Evolutionary conservation across 92 coral and sea anemone genomes (phyloP), one percentile per base, ranked within the genome.

Genomic region (Actinernus sp.): DNA sequence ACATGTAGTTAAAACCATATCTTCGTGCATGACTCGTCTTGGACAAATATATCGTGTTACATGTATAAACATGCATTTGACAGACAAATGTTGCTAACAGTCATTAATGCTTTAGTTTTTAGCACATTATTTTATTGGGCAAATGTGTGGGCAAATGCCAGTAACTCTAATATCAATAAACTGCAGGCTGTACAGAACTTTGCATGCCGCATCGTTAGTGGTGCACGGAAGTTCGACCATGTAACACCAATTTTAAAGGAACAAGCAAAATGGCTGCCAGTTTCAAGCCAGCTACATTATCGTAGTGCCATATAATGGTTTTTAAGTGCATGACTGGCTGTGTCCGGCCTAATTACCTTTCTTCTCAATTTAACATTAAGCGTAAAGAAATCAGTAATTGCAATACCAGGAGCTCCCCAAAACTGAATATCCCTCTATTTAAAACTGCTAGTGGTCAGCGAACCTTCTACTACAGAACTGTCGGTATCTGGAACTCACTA

Each of bases 111-210:
- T 12, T 37, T 72, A 30, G 79, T 49, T 41, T 59, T 48, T 31
- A 71, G 58, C 54, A 71, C 55, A 50, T 44, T 56, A 26, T 70
- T 24, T 55, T 30, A 70, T 70, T 70, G 55, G 4, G 41, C 78
- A 20, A 34, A 31, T 26, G 66, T n/a, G n/a, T n/a, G n/a, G n/a
- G n/a, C n/a, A n/a, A n/a, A n/a, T n/a, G n/a, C n/a, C n/a, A n/a
- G n/a, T n/a, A n/a, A n/a, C n/a, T n/a, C n/a, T n/a, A n/a, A n/a
- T n/a, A n/a, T n/a, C n/a, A n/a, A n/a, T n/a, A 55, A 70, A 58
- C 43, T 70, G 19, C 69, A 72, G 23, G 26, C 79, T 58, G 68
- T 72, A 25, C 79, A 72, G 69, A 72, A 58, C 31, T 72, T 59
- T 31, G 49, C 52, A 18, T 72, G 79, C 63, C 65, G 39, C 36